A percentile compares a stretch with the other conserved stretches of the same genome.
Conservation (phyloP, 2,888 invertebrate species). For the Meiosimyza platycephala region DNA sequence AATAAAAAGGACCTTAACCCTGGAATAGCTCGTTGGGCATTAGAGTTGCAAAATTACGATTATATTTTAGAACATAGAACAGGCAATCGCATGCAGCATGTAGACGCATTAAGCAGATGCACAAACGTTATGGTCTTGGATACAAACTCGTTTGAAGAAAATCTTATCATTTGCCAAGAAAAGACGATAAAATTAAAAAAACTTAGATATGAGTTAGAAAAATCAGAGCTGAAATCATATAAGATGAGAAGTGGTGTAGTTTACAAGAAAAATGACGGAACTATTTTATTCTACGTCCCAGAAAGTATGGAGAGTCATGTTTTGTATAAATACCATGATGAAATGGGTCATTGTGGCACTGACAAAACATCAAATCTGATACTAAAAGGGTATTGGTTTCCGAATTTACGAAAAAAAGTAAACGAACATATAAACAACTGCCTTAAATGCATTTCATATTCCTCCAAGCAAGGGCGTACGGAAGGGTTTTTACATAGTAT, state of each 20-base stretch:
- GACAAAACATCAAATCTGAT: too few relatives aligned
- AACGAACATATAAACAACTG: constrained; percentile 34
- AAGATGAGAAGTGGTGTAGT: too few relatives aligned
- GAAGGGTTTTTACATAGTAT: constrained; percentile 38
- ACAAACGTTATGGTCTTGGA: constrained; percentile 13
- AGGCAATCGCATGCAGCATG: constrained; percentile 28
- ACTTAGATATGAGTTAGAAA: constrained; percentile 12
- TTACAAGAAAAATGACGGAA: too few relatives aligned
- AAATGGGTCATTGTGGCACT: too few relatives aligned
- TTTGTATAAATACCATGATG: too few relatives aligned
- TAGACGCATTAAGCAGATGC: constrained; percentile 33
- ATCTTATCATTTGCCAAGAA: constrained; percentile 30
- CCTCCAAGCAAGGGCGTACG: constrained; percentile 24
- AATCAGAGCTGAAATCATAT: too few relatives aligned
- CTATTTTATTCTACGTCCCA: too few relatives aligned
- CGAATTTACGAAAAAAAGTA: constrained; percentile 18
- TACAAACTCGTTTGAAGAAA: constrained; percentile 23
- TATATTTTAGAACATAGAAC: constrained; percentile 14
- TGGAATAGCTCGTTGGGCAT: constrained; percentile 30
- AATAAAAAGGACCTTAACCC: constrained; percentile 18
- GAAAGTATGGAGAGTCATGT: too few relatives aligned
- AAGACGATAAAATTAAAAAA: constrained; percentile 24
- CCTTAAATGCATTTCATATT: constrained; percentile 38
- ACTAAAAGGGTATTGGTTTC: constrained; percentile 34
- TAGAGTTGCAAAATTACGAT: constrained; percentile 22